Evolutionary conservation across 2,888 invertebrate genomes (phyloP).

Genomic region (Oeneis ivallda): DNA sequence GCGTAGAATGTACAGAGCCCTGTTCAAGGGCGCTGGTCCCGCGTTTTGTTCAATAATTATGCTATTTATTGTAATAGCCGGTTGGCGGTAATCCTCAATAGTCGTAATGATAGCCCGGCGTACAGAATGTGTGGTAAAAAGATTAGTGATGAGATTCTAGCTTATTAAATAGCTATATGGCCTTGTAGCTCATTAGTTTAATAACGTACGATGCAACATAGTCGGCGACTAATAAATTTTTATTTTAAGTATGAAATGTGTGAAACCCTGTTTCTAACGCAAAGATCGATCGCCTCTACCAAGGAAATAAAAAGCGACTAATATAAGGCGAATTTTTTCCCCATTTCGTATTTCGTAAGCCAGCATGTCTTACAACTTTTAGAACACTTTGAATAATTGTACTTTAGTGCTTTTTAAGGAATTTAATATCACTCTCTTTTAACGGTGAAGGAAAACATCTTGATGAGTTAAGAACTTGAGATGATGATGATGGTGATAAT

Average conservation of each 20-base stretch:
- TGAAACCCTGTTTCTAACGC: not conserved
- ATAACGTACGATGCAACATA: not conserved
- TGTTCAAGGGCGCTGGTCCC: constrained; percentile 48
- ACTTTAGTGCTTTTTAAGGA: no score
- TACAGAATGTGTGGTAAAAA: constrained; percentile 35
- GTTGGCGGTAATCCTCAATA: constrained; percentile 50
- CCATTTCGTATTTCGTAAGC: no score
- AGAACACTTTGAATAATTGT: no score
- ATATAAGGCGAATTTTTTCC: no score
- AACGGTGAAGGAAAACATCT: no score
- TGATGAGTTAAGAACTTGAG: no score
- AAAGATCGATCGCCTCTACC: no score
- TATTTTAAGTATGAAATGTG: not conserved
- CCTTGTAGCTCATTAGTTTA: constrained; percentile 7
- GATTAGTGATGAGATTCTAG: constrained; percentile 21
- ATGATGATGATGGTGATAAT: no score
- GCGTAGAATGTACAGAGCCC: constrained; percentile 60
- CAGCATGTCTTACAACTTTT: no score
- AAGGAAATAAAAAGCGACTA: no score
- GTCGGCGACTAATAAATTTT: not conserved
- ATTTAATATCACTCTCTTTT: no score
- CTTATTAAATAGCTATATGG: constrained; percentile 8
- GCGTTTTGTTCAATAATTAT: constrained; percentile 72
- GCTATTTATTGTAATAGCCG: constrained; percentile 59
- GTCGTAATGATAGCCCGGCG: constrained; percentile 54